Evolutionary conservation across 92 coral and sea anemone genomes (phyloP), one percentile per base, ranked within the genome.

Genomic region (Palythoa grandis): DNA sequence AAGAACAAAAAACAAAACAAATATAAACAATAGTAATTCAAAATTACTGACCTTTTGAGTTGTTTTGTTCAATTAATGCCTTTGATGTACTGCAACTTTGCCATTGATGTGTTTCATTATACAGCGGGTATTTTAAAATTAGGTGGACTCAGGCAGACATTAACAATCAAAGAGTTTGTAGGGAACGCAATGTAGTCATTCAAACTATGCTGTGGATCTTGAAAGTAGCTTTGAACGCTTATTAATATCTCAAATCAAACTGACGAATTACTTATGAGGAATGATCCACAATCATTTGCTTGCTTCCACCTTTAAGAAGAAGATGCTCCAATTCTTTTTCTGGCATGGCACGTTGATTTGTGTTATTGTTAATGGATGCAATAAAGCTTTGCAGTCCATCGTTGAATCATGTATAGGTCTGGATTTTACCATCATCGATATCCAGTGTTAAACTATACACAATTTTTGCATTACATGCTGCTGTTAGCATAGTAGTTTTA

Each of bases 391-490:
- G 82, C 2, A 76, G 37, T 5, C 40, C 82, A 48, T 76, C 16
- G 19, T 76, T 76, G 82, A 76, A 76, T 5, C 82, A 48, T 4
- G 61, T 76, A 14, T n/a, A 76, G 37, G 57, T 43, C 43, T 40
- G 65, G 56, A 50, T 19, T 20, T 76, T 76, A 12, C 82, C 82
- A 40, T 40, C 47, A 1, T 1, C 6, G 47, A 40, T 40, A 76
- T 15, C 10, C 35, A 76, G 37, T 7, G 82, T 76, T 50, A 76
- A 40, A 0, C 1, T 76, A 65, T 19, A 39, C 29, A 76, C 82
- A 29, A 76, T 52, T 76, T 76, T 76, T 22, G 82, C 43, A 25
- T 12, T 76, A 23, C 65, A 77, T 67, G 83, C 61, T 14, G 68
- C 35, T 5, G 66, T 12, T 38, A 2, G 67, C 82, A 77, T 40